Conservation (phyloP, 2,888 invertebrate genomes). For the Lepidocyrtoides sp. region DNA sequence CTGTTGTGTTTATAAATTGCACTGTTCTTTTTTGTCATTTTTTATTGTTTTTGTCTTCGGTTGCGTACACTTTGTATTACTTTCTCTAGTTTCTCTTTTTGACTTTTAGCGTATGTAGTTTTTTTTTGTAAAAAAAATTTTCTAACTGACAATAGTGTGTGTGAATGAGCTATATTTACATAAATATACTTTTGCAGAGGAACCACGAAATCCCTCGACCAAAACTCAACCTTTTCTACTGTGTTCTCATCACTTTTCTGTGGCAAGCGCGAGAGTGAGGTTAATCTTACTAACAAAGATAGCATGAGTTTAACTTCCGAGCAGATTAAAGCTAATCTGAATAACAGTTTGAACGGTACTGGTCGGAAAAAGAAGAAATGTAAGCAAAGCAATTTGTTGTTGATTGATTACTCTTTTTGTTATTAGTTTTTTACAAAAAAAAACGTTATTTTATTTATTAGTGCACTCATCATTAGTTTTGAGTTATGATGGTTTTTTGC, state of each 20-base stretch:
- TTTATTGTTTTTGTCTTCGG: conserved; percentile 37
- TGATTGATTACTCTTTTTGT: conserved; percentile 29
- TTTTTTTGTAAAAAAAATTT: not conserved
- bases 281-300: conserved; percentile 81
- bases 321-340: conserved; percentile 79
- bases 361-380: conserved; percentile 79
- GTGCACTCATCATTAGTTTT: not conserved
- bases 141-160: conserved; percentile 19
- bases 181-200: conserved; percentile 77
- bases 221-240: conserved; percentile 81
- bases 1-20: no score
- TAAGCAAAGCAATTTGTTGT: conserved; percentile 68
- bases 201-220: conserved; percentile 81
- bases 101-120: not conserved
- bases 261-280: conserved; percentile 79
- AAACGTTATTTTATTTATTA: not conserved
- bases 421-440: not conserved
- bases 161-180: conserved; percentile 62
- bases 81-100: not conserved
- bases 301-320: conserved; percentile 79
- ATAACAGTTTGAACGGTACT: conserved; percentile 78
- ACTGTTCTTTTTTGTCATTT: conserved; percentile 24
- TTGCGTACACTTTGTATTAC: not conserved
- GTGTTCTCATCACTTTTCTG: conserved; percentile 82
- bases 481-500: not conserved